phyloP scores from a whole-genome alignment of 2,888 invertebrate species.

The Agrilus cyanescens region DNA sequence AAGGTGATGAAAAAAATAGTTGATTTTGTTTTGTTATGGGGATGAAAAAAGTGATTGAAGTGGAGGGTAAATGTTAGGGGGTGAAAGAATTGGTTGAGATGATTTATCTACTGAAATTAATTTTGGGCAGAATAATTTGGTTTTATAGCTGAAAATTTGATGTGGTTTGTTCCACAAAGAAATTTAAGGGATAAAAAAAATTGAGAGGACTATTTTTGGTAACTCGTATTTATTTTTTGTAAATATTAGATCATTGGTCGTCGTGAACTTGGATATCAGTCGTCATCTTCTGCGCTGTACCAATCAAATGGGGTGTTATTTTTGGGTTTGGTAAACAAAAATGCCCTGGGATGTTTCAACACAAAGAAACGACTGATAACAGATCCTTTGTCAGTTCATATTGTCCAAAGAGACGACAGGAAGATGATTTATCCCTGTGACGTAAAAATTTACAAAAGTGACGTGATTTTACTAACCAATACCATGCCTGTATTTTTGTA shows the following conservation, averaged over 20 bases:
- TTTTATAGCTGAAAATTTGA: no score
- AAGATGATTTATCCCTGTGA: conserved; percentile 64
- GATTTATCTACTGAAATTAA: no score
- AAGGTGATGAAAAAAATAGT: no score
- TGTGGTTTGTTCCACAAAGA: no score
- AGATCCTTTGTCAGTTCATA: conserved; percentile 38
- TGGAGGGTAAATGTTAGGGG: background rate
- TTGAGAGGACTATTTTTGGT: no score
- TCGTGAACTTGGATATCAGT: conserved; percentile 52
- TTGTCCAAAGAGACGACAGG: conserved; percentile 46
- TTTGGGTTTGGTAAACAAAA: conserved; percentile 56
- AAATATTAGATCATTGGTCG: conserved; percentile 43
- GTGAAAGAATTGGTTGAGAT: background rate
- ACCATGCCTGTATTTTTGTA: conserved; percentile 56
- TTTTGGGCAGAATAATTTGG: no score
- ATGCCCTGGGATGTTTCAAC: conserved; percentile 70
- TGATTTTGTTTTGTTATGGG: no score
- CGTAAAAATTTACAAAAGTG: conserved; percentile 47
- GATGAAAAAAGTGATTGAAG: no score
- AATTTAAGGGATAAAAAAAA: no score
- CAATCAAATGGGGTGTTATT: conserved; percentile 49
- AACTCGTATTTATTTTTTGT: no score
- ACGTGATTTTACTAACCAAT: conserved; percentile 58
- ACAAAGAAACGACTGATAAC: conserved; percentile 32
- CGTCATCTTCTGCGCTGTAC: conserved; percentile 58